Base-by-base conservation (phyloP, 2,113 vertebrate genomes). In the Rutilus rutilus region DNA sequence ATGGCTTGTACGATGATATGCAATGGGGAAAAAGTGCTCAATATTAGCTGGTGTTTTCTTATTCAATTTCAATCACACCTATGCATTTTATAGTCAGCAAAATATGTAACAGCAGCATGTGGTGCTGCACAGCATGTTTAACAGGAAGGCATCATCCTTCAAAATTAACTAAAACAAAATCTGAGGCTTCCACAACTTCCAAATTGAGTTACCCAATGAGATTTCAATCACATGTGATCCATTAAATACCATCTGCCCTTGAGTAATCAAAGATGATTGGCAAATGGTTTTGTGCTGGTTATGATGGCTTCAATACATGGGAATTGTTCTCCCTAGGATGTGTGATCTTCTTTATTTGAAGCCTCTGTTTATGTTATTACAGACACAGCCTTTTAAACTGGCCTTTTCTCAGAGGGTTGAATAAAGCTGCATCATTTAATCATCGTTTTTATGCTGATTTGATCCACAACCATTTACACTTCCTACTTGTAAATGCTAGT, bases 201-300 rank as follows among this genome's bases (percentile, higher is more conserved):
- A 76, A n/a, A 14, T 52, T 8, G 36, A 12, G 10, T 42, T 19
- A 57, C 30, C n/a, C 4, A 25, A 45, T 62, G 71, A 59, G 76
- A 71, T 69, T 67, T 52, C 30, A 83, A 77, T 79, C 60, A 67
- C 65, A 79, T 45, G 17, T n/a, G 69, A 81, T 54, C 59, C 5
- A 85, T 60, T 62, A 47, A 76, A 81, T 36, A 59, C 81, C 82
- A 85, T 85, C 85, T 89, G 69, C 82, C 64, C 33, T 23, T 76
- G 67, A 69, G 86, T 67, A 67, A 82, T 80, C 81, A 73, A 54
- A 74, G 42, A 74, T 65, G 83, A 71, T 78, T 47, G 85, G 57
- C 25, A 15, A 10, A 78, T 76, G 78, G 21, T 30, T 80, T 59
- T 83, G 52, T 79, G 6, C 19, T 74, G 42, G 42, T 6, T 82